Conservation (phyloP, 92 coral and sea anemone genomes). For the Umimayanthus chanpuru region DNA sequence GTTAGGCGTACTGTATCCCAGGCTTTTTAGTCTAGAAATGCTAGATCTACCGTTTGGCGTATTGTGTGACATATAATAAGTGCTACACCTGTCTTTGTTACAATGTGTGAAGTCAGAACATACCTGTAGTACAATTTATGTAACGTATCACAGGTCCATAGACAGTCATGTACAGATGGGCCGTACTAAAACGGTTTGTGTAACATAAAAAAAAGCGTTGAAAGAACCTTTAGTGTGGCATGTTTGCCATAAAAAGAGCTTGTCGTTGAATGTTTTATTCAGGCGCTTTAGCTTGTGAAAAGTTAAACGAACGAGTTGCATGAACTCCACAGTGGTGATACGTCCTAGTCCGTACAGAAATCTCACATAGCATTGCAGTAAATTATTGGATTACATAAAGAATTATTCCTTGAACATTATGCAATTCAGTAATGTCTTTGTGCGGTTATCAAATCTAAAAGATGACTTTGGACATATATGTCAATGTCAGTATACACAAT, state of each 20-base stretch:
- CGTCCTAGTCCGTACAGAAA: too few relatives aligned
- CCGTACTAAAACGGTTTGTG: not conserved
- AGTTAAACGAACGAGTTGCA: not conserved
- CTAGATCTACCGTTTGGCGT: not conserved
- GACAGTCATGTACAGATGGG: not conserved
- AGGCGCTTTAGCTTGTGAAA: not conserved
- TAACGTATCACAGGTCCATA: not conserved
- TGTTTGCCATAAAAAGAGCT: not conserved
- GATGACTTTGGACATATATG: too few relatives aligned
- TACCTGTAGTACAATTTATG: not conserved
- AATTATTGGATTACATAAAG: too few relatives aligned
- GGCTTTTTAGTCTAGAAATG: not conserved
- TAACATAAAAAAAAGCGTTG: not conserved
- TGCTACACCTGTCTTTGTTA: not conserved
- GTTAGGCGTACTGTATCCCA: not conserved
- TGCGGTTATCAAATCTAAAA: too few relatives aligned
- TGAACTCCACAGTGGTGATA: not conserved
- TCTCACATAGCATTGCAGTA: too few relatives aligned
- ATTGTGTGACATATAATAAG: too few relatives aligned
- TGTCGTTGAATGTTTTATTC: not conserved
- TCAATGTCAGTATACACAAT: too few relatives aligned
- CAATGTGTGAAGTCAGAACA: not conserved
- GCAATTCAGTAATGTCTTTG: too few relatives aligned
- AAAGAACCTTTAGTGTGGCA: not conserved
- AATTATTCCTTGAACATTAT: too few relatives aligned